phyloP scores from a whole-genome alignment of 2,113 vertebrate species.

The Pantherophis guttatus region DNA sequence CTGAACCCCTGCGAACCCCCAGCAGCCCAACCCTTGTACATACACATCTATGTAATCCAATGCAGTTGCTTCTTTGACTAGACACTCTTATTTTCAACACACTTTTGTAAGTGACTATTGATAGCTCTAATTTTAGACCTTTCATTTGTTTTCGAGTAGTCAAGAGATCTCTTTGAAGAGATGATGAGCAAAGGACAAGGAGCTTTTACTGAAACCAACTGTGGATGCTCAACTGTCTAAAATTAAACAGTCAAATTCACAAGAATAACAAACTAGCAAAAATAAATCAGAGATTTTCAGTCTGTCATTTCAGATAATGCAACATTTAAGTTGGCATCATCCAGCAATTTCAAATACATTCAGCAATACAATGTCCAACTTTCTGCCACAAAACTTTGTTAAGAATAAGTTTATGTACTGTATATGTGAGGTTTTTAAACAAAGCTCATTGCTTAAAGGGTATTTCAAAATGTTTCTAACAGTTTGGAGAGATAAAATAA shows the following conservation, averaged over 20 bases:
- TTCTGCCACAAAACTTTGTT: not conserved
- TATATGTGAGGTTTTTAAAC: not conserved
- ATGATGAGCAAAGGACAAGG: conserved; percentile 9
- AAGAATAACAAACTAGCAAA: not conserved
- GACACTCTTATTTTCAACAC: not conserved
- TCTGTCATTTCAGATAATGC: not conserved
- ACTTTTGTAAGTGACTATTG: not conserved
- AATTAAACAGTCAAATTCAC: conserved; percentile 12
- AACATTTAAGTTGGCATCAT: not conserved
- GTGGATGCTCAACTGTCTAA: conserved; percentile 9
- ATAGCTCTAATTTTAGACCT: conserved; percentile 22
- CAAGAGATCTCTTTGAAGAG: conserved; percentile 26
- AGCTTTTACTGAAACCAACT: not conserved
- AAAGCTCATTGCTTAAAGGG: not conserved
- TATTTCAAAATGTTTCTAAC: not conserved
- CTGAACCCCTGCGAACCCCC: too few species aligned
- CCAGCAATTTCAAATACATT: not conserved
- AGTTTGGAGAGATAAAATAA: not conserved
- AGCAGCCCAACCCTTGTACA: too few species aligned
- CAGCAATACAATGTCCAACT: not conserved
- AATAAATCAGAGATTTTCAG: fast-evolving
- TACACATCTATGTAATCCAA: not conserved
- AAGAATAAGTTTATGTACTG: not conserved
- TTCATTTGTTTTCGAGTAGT: conserved; percentile 30
- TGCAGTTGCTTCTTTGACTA: not conserved